These are phyloP conservation scores for Sphaerodactylus townsendi DNA, from an alignment of 2,113 vertebrate species.

Conservation along the genomic window DNA sequence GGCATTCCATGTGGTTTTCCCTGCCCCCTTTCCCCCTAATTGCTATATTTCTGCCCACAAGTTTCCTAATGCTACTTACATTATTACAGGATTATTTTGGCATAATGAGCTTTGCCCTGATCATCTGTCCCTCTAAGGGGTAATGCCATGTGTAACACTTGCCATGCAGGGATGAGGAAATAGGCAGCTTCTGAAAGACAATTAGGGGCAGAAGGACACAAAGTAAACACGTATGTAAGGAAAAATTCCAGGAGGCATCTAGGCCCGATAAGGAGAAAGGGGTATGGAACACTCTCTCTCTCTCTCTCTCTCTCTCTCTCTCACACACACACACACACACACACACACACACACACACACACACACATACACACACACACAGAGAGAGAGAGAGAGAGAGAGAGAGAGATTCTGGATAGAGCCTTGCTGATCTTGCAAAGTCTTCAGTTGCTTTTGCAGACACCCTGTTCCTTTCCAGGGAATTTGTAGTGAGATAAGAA, in stretches of 20 bases:
- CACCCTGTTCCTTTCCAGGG: accelerated
- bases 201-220: conserved; percentile 38
- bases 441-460: neutral
- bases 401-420: neutral
- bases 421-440: neutral
- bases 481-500: neutral
- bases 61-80: conserved; percentile 63
- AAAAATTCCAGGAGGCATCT: conserved; percentile 39
- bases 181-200: conserved; percentile 38
- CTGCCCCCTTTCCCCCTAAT: neutral
- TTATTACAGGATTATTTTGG: conserved; percentile 67
- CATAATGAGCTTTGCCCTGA: conserved; percentile 69
- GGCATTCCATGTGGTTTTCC: conserved; percentile 44
- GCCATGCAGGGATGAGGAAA: conserved; percentile 32
- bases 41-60: neutral
- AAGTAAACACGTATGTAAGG: conserved; percentile 35
- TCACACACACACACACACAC: too few relatives aligned
- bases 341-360: too few relatives aligned
- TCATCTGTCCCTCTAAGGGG: conserved; percentile 47
- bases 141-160: conserved; percentile 54
- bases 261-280: conserved; percentile 3
- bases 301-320: too few relatives aligned
- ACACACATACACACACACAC: too few relatives aligned
- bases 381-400: neutral
- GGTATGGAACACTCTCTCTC: too few relatives aligned